Evolutionary conservation across 2,888 invertebrate species (phyloP).

Genomic region (Loripinus fragilis): DNA sequence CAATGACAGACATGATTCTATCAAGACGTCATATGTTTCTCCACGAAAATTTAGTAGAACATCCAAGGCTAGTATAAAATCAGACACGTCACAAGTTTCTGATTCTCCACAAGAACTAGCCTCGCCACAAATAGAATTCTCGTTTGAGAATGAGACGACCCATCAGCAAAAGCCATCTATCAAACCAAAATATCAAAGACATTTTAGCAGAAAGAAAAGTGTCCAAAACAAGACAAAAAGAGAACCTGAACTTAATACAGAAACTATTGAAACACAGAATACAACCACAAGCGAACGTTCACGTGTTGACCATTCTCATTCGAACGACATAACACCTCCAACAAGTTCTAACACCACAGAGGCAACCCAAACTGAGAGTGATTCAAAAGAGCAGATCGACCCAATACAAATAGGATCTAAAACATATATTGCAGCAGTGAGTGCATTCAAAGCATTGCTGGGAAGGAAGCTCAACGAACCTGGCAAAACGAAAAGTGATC

Average conservation of each 20-base stretch:
- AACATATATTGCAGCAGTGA: constrained; percentile 6
- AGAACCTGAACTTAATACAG: not conserved
- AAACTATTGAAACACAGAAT: too few species aligned
- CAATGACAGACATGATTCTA: not conserved
- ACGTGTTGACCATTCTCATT: too few species aligned
- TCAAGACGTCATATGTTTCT: constrained; percentile 32
- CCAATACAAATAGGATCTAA: constrained; percentile 5
- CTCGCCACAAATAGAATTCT: not conserved
- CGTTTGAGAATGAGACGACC: constrained; percentile 18
- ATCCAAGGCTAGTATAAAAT: constrained; percentile 37
- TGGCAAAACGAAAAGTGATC: not conserved
- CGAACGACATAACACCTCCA: not conserved
- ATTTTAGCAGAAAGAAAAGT: constrained; percentile 39
- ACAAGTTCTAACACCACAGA: not conserved
- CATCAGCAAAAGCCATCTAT: constrained; percentile 21
- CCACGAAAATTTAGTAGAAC: constrained; percentile 33
- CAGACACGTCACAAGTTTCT: constrained; percentile 35
- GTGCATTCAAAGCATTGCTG: constrained; percentile 6
- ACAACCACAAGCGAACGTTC: too few species aligned
- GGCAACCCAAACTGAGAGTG: too few species aligned
- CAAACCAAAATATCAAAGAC: constrained; percentile 40
- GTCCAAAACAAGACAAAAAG: constrained; percentile 22
- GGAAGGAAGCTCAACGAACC: not conserved
- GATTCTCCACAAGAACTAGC: not conserved
- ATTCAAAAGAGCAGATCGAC: not conserved